Evolutionary conservation across 2,113 vertebrate genomes (phyloP), one percentile per base, ranked within the genome.

Genomic region (Menidia beryllina): DNA sequence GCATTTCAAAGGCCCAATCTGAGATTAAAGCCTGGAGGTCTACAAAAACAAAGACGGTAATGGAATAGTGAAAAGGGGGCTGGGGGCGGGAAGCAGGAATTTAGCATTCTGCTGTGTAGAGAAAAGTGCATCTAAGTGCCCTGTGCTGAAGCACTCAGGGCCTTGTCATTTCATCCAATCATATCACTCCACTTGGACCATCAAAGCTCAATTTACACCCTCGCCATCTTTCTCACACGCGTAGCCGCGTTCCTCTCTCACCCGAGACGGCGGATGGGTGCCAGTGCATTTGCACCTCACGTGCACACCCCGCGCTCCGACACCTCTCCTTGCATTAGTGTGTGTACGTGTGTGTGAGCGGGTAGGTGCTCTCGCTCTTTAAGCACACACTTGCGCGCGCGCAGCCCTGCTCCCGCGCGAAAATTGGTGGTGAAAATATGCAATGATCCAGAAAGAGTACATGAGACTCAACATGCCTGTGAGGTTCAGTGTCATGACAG

Each of bases 141-240:
- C 65, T 25, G 21, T 55, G 72, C 69, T 24, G 49, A 69, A 77
- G 43, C 23, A 30, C 54, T 69, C 72, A 77, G 73, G 72, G 71
- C 86, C 81, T 86, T 64, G 36, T 72, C 53, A 17, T 76, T 90
- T 87, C 86, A 86, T 62, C 87, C 85, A 82, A 92, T 88, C 84
- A 72, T 72, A 87, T 81, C 83, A 67, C 72, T 69, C 72, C 88
- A 65, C 83, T 76, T 56, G 63, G 86, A 77, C 83, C 77, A 77
- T 86, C 69, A 86, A 71, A 72, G 86, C 88, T 92, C 87, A 92
- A 93, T 93, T 93, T 92, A 92, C 92, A 93, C 91, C 84, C 84
- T 83, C 9, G 39, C 74, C 69, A 45, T 45, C 41, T 45, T 11
- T 15, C 78, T 57, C 49, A n/a, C 30, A 17, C 79, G 34, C 23